Evolutionary conservation across 2,888 invertebrate species (phyloP).

Genomic region (Troides aeacus): DNA sequence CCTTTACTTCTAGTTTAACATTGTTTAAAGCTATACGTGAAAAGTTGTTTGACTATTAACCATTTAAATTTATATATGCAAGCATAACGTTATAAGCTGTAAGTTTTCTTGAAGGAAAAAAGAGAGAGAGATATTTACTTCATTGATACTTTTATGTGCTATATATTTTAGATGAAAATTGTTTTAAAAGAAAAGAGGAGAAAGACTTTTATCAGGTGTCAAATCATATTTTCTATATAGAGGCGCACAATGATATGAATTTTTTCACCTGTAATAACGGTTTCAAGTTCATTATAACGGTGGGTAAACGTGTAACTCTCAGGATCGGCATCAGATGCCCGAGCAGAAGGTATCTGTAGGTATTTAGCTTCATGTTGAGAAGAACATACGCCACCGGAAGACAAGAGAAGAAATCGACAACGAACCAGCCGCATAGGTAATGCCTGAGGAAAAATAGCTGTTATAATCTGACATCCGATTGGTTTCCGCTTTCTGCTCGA

Average conservation of each 20-base stretch:
- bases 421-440: slow-evolving; percentile 47
- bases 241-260: background rate
- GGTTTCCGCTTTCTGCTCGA: background rate
- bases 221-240: background rate
- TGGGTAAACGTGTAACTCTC: slow-evolving; percentile 39
- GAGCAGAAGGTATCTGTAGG: slow-evolving; percentile 37
- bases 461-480: background rate
- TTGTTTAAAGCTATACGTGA: no score
- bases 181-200: no score
- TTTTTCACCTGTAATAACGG: slow-evolving; percentile 42
- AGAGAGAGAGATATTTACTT: no score
- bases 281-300: slow-evolving; percentile 36
- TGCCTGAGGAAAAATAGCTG: slow-evolving; percentile 36
- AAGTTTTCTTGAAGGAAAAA: no score
- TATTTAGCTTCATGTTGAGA: slow-evolving; percentile 22
- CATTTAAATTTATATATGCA: no score
- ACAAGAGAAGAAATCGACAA: slow-evolving; percentile 46
- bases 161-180: no score
- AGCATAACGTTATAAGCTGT: no score
- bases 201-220: no score
- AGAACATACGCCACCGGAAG: slow-evolving; percentile 44
- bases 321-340: slow-evolving; percentile 44
- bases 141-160: no score
- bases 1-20: background rate
- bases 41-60: no score